phyloP scores from a whole-genome alignment of 2,113 vertebrate genomes.

The Cairina moschata region DNA sequence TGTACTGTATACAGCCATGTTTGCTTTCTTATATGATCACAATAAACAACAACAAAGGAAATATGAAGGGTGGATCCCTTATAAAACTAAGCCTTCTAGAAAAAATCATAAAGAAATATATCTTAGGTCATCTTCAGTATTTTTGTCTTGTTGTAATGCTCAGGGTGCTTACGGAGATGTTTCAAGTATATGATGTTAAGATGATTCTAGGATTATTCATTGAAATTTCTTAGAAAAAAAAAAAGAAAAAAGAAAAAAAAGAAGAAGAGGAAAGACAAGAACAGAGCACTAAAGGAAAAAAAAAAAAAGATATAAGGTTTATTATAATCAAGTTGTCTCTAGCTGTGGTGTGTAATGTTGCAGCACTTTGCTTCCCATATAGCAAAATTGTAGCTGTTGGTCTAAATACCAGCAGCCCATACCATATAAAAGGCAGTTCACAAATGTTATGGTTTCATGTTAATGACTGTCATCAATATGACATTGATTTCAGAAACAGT shows the following conservation, averaged over 20 bases:
- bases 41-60: conserved; percentile 60
- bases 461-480: not conserved
- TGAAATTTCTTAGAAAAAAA: not conserved
- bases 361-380: not conserved
- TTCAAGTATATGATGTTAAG: not conserved
- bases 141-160: not conserved
- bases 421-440: not conserved
- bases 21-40: not conserved
- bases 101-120: conserved; percentile 21
- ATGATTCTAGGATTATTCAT: conserved; percentile 9
- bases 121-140: conserved; percentile 43
- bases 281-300: not conserved
- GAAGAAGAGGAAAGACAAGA: not conserved
- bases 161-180: not conserved
- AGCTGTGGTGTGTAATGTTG: not conserved
- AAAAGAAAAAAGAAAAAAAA: too few species aligned
- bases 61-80: conserved; percentile 37
- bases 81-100: conserved; percentile 31
- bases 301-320: not conserved
- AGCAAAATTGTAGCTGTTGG: not conserved
- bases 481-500: not conserved
- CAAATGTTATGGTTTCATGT: not conserved
- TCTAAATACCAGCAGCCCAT: not conserved
- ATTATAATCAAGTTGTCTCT: not conserved
- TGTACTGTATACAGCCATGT: conserved; percentile 7